phyloP scores from a whole-genome alignment of 2,797 vertebrate species.

The Malacoraja senta region DNA sequence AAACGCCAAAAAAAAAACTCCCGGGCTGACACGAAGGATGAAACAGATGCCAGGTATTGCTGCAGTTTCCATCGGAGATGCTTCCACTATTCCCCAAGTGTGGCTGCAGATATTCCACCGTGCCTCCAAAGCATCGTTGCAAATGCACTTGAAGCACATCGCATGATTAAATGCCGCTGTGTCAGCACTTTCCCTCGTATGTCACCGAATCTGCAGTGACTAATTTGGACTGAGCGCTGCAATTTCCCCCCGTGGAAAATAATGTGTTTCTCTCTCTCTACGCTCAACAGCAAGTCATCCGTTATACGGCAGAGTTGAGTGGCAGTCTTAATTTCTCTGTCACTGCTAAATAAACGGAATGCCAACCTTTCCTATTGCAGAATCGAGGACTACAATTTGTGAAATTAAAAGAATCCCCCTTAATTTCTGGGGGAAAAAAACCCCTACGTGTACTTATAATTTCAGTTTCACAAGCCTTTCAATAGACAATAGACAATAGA shows the following conservation, averaged over 20 bases:
- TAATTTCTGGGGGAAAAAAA: not conserved
- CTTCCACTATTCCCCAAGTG: not conserved
- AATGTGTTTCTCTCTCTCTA: not conserved
- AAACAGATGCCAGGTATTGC: not conserved
- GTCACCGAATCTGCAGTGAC: constrained; percentile 11
- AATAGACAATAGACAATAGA: too few species aligned
- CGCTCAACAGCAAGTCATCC: not conserved
- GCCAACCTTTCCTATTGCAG: not conserved
- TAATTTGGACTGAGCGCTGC: constrained; percentile 22
- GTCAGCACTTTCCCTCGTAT: not conserved
- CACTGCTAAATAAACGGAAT: not conserved
- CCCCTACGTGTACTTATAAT: not conserved
- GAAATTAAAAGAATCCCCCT: too few species aligned
- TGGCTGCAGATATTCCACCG: not conserved
- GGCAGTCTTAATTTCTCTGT: not conserved
- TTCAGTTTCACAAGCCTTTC: not conserved
- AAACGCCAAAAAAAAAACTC: too few species aligned
- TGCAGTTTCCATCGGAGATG: not conserved
- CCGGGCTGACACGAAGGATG: not conserved
- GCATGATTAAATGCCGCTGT: constrained; percentile 17
- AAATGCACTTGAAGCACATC: not conserved
- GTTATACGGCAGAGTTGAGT: not conserved
- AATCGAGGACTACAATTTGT: not conserved
- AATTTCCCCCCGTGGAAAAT: not conserved
- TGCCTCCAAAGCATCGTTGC: not conserved